Evolutionary conservation across 2,113 vertebrate species (phyloP), one percentile per base, ranked within the genome.

Genomic region (Salvator merianae): DNA sequence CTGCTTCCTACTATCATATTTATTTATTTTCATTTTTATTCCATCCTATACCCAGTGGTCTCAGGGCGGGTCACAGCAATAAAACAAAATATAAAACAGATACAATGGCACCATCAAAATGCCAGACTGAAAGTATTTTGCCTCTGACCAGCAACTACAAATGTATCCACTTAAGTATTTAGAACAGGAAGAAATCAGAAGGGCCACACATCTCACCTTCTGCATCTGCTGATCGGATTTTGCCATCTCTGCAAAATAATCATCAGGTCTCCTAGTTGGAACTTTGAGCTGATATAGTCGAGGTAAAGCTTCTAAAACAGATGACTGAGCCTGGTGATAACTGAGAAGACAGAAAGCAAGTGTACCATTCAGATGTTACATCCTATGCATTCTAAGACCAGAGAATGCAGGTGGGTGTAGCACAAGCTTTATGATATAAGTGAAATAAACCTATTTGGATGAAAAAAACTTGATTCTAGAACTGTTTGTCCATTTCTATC

Each of bases 171-270:
- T 69, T 32, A 13, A 32, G 47, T 3, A 32, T 12, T 3, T 13
- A n/a, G 30, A 59, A 43, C 66, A 43, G 38, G 50, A 69, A 14
- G 38, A n/a, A 75, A 65, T 16, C 34, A 22, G 63, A 63, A 40
- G 18, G 13, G 0, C 18, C 8, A 36, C 28, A 75, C 32, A 50
- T 26, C 62, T 77, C 92, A 99, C 99, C 97, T 99, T 99, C 88
- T 99, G 98, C 99, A 99, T 99, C 65, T 99, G 98, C 77, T 99
- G 98, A 92, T 99, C 99, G 10, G 98, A 96, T 86, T 99, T 99
- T 83, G 98, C 97, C 99, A 99, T 99, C 94, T 99, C 98, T 85
- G 99, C 99, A 89, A 99, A 99, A 94, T 99, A 99, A 92, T 99
- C 99, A 0, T 97, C 97, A 0, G 99, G 99, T 77, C 98, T 94